Evolutionary conservation across 2,113 vertebrate species (phyloP).

Genomic region (Crocuta crocuta): DNA sequence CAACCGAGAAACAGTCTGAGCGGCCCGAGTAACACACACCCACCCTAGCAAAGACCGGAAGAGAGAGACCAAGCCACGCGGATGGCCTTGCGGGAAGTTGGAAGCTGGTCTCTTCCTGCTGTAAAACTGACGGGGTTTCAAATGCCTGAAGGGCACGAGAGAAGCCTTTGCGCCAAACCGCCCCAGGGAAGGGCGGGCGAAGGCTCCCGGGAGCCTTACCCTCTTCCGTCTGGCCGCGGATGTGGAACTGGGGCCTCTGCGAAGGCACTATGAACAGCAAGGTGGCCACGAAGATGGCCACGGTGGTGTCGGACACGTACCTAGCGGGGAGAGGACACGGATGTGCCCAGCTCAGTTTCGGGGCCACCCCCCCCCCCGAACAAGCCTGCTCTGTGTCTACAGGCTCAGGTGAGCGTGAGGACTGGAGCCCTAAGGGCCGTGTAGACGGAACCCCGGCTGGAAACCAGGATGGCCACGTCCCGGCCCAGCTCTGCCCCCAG

Average conservation of each 20-base stretch:
- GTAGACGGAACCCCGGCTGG: background rate
- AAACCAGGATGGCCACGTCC: background rate
- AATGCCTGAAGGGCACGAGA: background rate
- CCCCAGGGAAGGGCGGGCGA: background rate
- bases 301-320: constrained; percentile 93
- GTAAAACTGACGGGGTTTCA: background rate
- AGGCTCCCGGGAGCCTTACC: constrained; percentile 76
- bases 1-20: background rate
- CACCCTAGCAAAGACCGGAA: background rate
- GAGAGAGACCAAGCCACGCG: background rate
- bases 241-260: constrained; percentile 88
- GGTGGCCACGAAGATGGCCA: constrained; percentile 91
- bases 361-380: too few species aligned
- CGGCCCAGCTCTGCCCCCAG: background rate
- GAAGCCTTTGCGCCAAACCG: background rate
- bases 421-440: background rate
- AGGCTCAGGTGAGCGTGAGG: background rate
- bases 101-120: background rate
- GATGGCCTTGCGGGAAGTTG: background rate
- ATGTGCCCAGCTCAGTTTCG: background rate
- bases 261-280: constrained; percentile 95
- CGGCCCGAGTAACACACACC: background rate
- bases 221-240: constrained; percentile 83
- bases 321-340: constrained; percentile 78
- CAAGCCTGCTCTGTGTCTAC: background rate